Base-by-base conservation (phyloP, 2,797 vertebrate species). In the Spizella passerina region DNA sequence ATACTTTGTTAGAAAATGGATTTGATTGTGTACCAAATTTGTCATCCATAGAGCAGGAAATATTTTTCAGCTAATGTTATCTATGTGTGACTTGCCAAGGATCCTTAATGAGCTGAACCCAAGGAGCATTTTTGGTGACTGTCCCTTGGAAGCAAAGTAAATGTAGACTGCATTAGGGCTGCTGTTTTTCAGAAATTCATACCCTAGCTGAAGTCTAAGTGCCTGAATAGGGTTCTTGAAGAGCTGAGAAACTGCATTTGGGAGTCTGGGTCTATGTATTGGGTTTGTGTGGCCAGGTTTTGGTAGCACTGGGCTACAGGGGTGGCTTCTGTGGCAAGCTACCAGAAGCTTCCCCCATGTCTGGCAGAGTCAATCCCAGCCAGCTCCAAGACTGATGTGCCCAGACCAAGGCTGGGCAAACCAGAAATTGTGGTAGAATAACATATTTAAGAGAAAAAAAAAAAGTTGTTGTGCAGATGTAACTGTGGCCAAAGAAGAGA, bases 321-420 rank as follows among this genome's bases (percentile, higher is more conserved):
- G 19, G 15, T 13, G 30, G 61, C 8, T 44, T 18, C 41, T 64
- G 22, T 10, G 30, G 22, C 16, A 68, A 38, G 26, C 19, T 68
- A 20, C 26, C 34, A 68, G 26, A 17, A 49, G 26, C 47, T 38
- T 68, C 46, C 64, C 23, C 26, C 26, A 30, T 30, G 64, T 29
- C 26, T 27, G 15, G 34, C 26, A 38, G 32, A 49, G 3, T 47
- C 32, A 29, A 29, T 22, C 14, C 32, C 32, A 30, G 46, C 26
- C 2, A 1, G 19, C 6, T 22, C 10, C 64, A 36, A 66, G 46
- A 16, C 4, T 7, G 29, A 12, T 1, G 1, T 22, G 14, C 19
- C 46, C 9, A 29, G 46, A 14, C 19, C 26, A 49, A 66, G 46
- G 64, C 19, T 49, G 19, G 26, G 6, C 46, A 11, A 66, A 9